phyloP scores from a whole-genome alignment of 2,888 invertebrate genomes.

The Tupiocoris notatus region DNA sequence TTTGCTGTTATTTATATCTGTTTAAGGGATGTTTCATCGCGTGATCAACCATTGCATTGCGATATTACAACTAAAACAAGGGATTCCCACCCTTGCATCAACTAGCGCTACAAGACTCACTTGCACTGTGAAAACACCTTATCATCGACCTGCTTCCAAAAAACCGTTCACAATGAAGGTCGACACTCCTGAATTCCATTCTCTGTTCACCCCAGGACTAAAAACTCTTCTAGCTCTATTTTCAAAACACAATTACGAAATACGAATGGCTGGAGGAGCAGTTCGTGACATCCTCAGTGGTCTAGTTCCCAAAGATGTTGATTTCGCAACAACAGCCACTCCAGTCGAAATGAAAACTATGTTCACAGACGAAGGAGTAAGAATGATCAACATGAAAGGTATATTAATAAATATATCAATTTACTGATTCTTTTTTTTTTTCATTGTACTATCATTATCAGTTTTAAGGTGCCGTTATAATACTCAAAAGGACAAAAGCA shows the following conservation, averaged over 20 bases:
- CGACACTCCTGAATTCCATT: constrained; percentile 70
- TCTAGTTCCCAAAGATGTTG: constrained; percentile 82
- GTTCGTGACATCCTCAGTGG: constrained; percentile 84
- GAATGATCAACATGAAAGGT: constrained; percentile 89
- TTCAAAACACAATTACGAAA: constrained; percentile 71
- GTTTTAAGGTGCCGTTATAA: no score
- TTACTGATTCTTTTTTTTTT: no score
- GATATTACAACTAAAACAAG: neutral
- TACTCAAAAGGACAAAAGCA: no score
- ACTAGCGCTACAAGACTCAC: neutral
- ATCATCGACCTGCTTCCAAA: neutral
- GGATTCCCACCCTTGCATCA: no score
- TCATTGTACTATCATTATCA: no score
- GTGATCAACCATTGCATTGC: neutral
- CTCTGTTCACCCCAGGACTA: constrained; percentile 81
- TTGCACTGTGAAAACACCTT: no score
- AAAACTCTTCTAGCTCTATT: constrained; percentile 70
- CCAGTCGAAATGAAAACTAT: constrained; percentile 94
- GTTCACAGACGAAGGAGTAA: constrained; percentile 77
- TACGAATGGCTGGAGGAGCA: constrained; percentile 95
- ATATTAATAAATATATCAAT: no score
- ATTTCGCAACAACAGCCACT: constrained; percentile 97
- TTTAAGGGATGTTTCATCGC: neutral
- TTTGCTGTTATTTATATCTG: no score
- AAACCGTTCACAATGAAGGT: constrained; percentile 58